Evolutionary conservation across 1,140 invertebrate genomes (phyloP).

Genomic region (Aphaenogaster rudis): DNA sequence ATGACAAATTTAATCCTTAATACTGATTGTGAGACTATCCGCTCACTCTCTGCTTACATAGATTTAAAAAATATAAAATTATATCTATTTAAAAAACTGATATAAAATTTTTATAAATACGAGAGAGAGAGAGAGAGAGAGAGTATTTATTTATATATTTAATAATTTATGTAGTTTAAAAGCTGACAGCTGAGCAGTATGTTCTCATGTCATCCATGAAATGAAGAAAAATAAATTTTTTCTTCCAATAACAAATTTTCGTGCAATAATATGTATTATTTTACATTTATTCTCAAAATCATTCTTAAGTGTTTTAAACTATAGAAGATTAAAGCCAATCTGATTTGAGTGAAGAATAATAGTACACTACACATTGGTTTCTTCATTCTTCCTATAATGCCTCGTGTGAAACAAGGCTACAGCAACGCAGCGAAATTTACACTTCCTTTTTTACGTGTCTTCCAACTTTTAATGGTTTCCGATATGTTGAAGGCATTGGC

Average conservation of each 20-base stretch:
- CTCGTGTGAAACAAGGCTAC: not conserved
- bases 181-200: not conserved
- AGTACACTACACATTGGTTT: not conserved
- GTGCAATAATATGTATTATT: not conserved
- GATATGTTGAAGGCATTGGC: not conserved
- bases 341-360: conserved; percentile 1
- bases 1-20: not conserved
- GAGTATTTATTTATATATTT: not conserved
- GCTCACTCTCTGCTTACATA: not conserved
- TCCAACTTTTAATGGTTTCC: conserved; percentile 41
- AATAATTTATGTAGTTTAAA: not conserved
- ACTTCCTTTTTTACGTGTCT: not conserved
- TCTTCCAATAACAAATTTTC: not conserved
- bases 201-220: not conserved
- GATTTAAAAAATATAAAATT: not conserved
- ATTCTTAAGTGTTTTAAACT: not conserved
- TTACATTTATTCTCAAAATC: not conserved
- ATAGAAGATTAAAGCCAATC: not conserved
- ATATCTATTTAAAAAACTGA: not conserved
- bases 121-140: too few relatives aligned
- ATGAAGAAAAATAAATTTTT: not conserved
- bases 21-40: not conserved
- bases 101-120: not conserved
- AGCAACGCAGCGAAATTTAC: not conserved
- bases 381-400: not conserved